Base-by-base conservation (phyloP, 2,113 vertebrate genomes). In the Rhagologus leucostigma region DNA sequence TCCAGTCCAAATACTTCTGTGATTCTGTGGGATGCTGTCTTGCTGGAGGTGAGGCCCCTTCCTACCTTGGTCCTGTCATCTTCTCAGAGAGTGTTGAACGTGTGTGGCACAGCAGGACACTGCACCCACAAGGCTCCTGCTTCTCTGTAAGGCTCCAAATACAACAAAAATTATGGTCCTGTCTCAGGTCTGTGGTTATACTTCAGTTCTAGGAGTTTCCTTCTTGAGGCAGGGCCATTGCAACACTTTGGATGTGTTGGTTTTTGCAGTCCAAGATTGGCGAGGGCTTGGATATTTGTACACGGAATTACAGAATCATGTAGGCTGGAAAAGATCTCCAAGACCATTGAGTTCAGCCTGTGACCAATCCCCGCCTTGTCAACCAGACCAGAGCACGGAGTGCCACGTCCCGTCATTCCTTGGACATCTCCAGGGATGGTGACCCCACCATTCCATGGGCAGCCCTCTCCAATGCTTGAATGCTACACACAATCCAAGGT, bases 381-480 rank as follows among this genome's bases (percentile, higher is more conserved):
- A 41, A 33, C 22, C 37, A 44, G 42, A 23, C 18, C 56, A 63
- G 41, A 49, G n/a, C 41, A 22, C 46, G 60, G n/a, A 67, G 11
- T 32, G 1, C 9, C n/a, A 16, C 0, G 0, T 24, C 7, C 35
- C 24, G 22, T 10, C 8, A 0, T 63, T 37, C 65, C 80, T 69
- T 16, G 49, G 33, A 27, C 14, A 23, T 3, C 12, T 49, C n/a
- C 41, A 63, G 35, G 56, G 35, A 5, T 37, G 47, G 26, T 1
- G 35, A n/a, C 30, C 16, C 18, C 33, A 30, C 5, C 60, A 30
- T 4, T 59, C 35, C 35, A 9, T 32, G 16, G 22, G 7, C 7
- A 57, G 26, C 13, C 22, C 7, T 4, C 60, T 12, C 18, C 23
- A 39, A 13, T 13, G 39, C 20, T n/a, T n/a, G n/a, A n/a, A 26